Base-by-base conservation (phyloP, 1,140 invertebrate species). In the Harpegnathos saltator region DNA sequence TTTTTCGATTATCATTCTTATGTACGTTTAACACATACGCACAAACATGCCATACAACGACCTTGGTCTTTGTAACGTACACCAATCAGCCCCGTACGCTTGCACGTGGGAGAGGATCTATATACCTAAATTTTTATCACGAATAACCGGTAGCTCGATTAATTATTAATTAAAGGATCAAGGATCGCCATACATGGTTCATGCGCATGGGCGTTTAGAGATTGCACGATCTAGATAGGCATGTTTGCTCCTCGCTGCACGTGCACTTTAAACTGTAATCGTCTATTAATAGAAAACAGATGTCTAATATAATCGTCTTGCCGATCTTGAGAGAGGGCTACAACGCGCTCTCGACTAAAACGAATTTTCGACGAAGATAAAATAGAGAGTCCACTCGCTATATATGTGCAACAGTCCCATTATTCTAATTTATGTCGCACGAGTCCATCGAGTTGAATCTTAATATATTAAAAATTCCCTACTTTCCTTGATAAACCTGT, bases 111-210 rank as follows among this genome's bases (percentile, higher is more conserved):
- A 82, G 54, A 82, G 48, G 83, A 85, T 85, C 72, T 66, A 72
- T 82, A 85, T 82, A 75, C 33, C 74, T 87, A 84, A 88, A 85
- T 81, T 63, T 83, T 56, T 82, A 84, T 84, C 69, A 9, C 59
- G 77, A 88, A 69, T 29, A 59, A 56, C 44, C 33, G 58, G 33
- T 63, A 66, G 11, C 56, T 69, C 61, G 48, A 84, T 81, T 75
- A 81, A 82, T 87, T 85, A 87, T 88, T 88, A 85, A 88, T 87
- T 87, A 61, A 69, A 68, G 50, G 29, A 87, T 85, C 75, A 71
- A 83, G 59, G n/a, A 68, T 86, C 38, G 54, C 44, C 63, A 61
- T 71, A 48, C 50, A 74, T 58, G 54, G 24, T 68, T 81, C 17
- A 7, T 12, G 48, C 24, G 26, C 61, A 24, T 52, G 48, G 48